Conservation (phyloP, 2,113 vertebrate genomes). For the Fukomys damarensis region DNA sequence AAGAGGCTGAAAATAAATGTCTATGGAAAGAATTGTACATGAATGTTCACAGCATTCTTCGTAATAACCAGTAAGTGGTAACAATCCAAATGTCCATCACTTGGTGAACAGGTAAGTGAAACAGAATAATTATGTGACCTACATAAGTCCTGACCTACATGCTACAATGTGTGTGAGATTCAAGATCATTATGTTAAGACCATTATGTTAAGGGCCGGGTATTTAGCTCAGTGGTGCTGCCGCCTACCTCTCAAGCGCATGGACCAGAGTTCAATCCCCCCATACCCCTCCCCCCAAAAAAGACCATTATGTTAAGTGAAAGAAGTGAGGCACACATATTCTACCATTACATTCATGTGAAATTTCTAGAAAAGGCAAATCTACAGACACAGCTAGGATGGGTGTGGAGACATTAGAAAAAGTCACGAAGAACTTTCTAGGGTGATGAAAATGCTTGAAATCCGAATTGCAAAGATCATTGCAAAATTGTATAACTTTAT, state of each 20-base stretch:
- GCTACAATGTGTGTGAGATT: neutral
- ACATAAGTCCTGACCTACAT: neutral
- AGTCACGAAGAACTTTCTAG: neutral
- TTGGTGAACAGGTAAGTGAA: neutral
- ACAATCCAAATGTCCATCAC: neutral
- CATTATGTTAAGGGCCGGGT: too few species aligned
- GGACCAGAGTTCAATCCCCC: too few species aligned
- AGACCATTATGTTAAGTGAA: neutral
- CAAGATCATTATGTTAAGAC: neutral
- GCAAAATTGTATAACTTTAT: neutral
- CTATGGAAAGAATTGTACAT: neutral
- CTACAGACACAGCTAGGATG: neutral
- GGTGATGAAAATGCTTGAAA: neutral
- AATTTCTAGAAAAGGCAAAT: constrained; percentile 27
- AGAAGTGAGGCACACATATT: neutral
- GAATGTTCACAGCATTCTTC: neutral
- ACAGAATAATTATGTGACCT: neutral
- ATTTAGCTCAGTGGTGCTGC: too few species aligned
- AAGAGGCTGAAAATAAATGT: neutral
- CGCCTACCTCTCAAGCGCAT: too few species aligned
- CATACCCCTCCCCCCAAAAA: too few species aligned
- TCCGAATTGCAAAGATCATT: neutral
- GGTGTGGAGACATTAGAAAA: neutral
- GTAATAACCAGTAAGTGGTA: neutral
- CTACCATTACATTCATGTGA: neutral